phyloP scores from a whole-genome alignment of 2,113 vertebrate genomes.

The Malaclemys terrapin region DNA sequence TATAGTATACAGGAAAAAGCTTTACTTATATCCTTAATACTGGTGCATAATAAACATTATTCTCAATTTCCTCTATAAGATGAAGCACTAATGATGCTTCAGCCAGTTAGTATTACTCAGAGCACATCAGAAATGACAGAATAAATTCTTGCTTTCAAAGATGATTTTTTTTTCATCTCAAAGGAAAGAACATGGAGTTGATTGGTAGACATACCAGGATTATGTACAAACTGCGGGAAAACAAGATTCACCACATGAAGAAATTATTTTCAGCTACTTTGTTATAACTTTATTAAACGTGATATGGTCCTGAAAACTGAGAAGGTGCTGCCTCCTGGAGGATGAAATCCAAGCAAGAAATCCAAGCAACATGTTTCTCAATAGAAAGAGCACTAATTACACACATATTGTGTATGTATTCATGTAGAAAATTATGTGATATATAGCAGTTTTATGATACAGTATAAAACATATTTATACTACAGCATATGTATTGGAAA shows the following conservation, averaged over 20 bases:
- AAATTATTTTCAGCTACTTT: neutral
- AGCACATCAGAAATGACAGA: neutral
- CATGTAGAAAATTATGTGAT: accelerated
- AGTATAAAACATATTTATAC: neutral
- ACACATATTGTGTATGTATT: neutral
- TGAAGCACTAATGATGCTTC: neutral
- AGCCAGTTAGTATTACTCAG: neutral
- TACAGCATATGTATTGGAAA: neutral
- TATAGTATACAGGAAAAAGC: neutral
- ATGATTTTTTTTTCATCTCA: neutral
- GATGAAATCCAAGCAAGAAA: neutral
- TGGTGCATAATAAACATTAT: neutral
- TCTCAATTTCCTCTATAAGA: neutral
- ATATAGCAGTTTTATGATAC: neutral
- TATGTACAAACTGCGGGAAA: neutral
- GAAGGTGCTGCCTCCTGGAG: slow-evolving; percentile 79
- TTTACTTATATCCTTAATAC: neutral
- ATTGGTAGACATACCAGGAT: neutral
- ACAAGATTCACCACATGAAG: neutral
- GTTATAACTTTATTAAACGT: neutral
- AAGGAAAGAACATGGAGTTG: neutral
- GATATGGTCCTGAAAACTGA: slow-evolving; percentile 46
- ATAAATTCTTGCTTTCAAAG: neutral
- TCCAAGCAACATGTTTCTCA: neutral
- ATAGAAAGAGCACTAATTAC: accelerated